Evolutionary conservation across 2,113 vertebrate species (phyloP).

Genomic region (Scortum barcoo): DNA sequence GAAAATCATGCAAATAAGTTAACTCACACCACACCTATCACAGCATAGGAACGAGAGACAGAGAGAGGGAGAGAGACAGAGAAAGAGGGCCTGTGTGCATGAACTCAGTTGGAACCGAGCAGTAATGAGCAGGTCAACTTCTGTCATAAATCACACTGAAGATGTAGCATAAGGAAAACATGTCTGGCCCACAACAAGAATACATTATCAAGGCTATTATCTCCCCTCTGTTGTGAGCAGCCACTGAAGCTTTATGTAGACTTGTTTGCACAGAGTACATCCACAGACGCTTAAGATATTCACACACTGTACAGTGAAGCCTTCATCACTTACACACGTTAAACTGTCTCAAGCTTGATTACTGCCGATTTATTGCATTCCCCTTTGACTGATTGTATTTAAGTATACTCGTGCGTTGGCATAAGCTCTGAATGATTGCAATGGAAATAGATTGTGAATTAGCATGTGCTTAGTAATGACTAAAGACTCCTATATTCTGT

Average conservation of each 20-base stretch:
- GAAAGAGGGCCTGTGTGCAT: not conserved
- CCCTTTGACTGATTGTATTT: slow-evolving; percentile 30
- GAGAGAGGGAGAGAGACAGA: not conserved
- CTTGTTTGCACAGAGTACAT: not conserved
- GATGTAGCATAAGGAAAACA: slow-evolving; percentile 34
- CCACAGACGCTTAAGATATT: not conserved
- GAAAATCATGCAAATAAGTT: slow-evolving; percentile 58
- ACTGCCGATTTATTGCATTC: slow-evolving; percentile 37
- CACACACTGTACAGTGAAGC: not conserved
- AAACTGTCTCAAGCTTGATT: slow-evolving; percentile 50
- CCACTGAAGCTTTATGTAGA: not conserved
- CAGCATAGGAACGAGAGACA: slow-evolving; percentile 21
- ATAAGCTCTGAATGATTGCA: slow-evolving; percentile 20
- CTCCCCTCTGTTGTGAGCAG: not conserved
- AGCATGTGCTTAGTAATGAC: slow-evolving; percentile 13
- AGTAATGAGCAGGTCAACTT: slow-evolving; percentile 55
- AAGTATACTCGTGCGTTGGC: not conserved
- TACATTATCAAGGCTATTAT: slow-evolving; percentile 37
- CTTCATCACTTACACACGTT: slow-evolving; percentile 29
- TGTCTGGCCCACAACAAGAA: slow-evolving; percentile 11
- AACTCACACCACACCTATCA: slow-evolving; percentile 45
- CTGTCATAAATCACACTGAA: slow-evolving; percentile 59
- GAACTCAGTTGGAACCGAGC: slow-evolving; percentile 34
- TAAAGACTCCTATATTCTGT: slow-evolving; percentile 46
- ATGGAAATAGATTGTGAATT: slow-evolving; percentile 29